Conservation (phyloP, 2,888 invertebrate species). For the Eupithecia abbreviata region DNA sequence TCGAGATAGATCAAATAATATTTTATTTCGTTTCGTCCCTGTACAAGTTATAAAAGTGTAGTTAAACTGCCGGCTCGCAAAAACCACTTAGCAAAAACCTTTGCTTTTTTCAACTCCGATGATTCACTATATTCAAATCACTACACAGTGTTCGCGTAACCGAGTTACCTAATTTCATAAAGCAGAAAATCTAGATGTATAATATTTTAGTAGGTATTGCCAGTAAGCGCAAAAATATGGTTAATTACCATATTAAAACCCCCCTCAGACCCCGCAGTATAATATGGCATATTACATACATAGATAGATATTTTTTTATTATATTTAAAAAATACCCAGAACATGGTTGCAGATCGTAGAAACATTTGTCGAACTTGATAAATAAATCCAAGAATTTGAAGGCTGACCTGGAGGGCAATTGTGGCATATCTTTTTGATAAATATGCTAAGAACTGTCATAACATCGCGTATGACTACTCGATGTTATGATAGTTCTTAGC, state of each 20-base stretch:
- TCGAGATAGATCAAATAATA: neutral
- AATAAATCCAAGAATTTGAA: neutral
- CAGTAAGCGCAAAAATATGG: neutral
- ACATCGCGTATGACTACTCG: no score
- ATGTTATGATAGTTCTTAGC: no score
- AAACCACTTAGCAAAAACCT: neutral
- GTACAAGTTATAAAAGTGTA: neutral
- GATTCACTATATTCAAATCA: conserved; percentile 12
- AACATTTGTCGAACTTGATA: no score
- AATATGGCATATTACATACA: neutral
- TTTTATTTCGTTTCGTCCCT: neutral
- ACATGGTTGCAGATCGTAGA: no score
- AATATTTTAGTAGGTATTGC: neutral
- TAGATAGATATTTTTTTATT: no score
- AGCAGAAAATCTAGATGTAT: neutral
- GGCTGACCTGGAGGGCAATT: neutral
- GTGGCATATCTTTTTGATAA: neutral
- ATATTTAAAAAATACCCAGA: no score
- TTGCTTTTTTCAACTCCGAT: conserved; percentile 13
- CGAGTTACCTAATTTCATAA: conserved; percentile 26
- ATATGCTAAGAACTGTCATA: neutral
- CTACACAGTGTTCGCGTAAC: conserved; percentile 21
- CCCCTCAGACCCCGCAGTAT: no score
- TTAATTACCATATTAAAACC: no score
- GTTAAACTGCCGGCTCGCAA: neutral